Evolutionary conservation across 2,888 invertebrate species (phyloP), one percentile per base, ranked within the genome.

Genomic region (Drosophila bunnanda): DNA sequence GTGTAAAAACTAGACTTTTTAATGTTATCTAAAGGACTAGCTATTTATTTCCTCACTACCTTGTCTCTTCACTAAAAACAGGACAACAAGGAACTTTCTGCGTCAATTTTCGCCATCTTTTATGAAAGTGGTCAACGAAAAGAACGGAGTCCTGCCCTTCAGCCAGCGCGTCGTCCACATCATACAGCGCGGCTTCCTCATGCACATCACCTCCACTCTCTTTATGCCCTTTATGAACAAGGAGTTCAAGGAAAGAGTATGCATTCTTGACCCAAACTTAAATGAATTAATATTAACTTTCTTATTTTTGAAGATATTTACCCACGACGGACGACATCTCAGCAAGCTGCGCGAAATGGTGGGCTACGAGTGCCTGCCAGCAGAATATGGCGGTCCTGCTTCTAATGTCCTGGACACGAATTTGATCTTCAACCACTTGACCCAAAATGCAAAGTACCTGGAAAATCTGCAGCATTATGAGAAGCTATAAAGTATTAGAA

Each of bases 141-240:
- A 92, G 70, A 89, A 91, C 53, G 77, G 81, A 13, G 78, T 91
- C 59, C 52, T 91, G 48, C 91, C 91, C 4, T 90, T 91, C 36
- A 79, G 77, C n/a, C 83, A 89, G 43, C 87, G 91, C 1, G 75
- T 85, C 28, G 82, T 91, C n/a, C 92, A 92, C 55, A 79, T 92
- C 6, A 88, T 92, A 10, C 91, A 91, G 52, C 83, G 86, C 0
- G 91, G 92, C 6, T 88, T 91, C 39, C 65, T 92, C 0, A 89
- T 91, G 87, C 91, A 89, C 55, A 79, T 91, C 4, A 88, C 90
- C 1, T 79, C 90, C 7, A 78, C 90, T 5, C 68, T 92, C 32
- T 77, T 92, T 52, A 82, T 92, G 79, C 90, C 91, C 20, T 90
- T 92, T 22, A 85, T 92, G 86, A 90, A 88, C 73, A 91, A 90